Base-by-base conservation (phyloP, 2,113 vertebrate species). In the crab-eating macaque (Macaca fascicularis) region DNA sequence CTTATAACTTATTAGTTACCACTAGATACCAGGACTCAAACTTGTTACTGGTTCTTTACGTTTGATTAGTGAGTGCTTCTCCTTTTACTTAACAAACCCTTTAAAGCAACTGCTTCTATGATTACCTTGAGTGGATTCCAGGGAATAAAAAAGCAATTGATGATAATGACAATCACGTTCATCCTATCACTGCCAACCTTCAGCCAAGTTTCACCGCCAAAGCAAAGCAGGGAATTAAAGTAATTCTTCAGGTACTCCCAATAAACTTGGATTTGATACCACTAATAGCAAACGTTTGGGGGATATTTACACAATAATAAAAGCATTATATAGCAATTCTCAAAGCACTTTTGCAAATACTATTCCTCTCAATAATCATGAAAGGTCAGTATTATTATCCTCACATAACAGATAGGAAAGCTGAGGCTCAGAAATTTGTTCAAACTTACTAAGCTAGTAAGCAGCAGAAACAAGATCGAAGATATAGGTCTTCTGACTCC, bases 371-470 rank as follows among this genome's bases (percentile, higher is more conserved):
- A 79, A 84, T 11, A 64, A n/a, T 69, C 35, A 76, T 13, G 9
- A 75, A 75, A 76, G 22, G 3, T 40, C 30, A 84, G 22, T 32
- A 78, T 78, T 89, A 93, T 89, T 79, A 86, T 64, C 45, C 38
- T 90, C 48, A 48, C 74, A 84, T 88, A 55, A 75, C 23, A 94
- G 61, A 64, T 30, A 52, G 52, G 43, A 84, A 90, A 83, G 45
- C 64, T 12, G 40, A 97, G 40, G 19, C 84, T n/a, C 40, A 87
- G 38, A 83, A 80, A 95, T 76, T n/a, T 88, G 48, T 75, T 90
- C 70, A 64, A 69, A 92, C 75, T 80, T 30, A 84, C 38, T 48
- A 40, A 93, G 45, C 72, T 45, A n/a, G 38, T 69, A 80, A 93
- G 10, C 30, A 43, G 55, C 35, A 81, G 91, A 85, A 55, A 75